Evolutionary conservation across 1,140 invertebrate species (phyloP), one percentile per base, ranked within the genome.

Genomic region (Atta texana): DNA sequence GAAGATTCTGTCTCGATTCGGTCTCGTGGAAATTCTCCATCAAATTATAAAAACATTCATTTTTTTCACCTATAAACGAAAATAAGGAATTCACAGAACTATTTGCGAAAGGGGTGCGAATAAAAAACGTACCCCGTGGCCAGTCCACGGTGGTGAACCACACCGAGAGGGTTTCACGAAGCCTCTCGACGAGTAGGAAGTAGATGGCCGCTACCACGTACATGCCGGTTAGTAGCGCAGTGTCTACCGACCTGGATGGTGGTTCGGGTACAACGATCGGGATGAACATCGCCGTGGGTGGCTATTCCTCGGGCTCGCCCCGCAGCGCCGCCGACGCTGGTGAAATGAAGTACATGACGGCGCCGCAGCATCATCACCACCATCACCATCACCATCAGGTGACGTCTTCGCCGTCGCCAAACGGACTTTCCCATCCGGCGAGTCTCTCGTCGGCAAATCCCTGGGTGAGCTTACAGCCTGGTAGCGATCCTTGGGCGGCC

Each of bases 281-380:
- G 92, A 96, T 96, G 96, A 97, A 96, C 94, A 96, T 97, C 95
- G 90, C 94, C 92, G 96, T 96, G 89, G 96, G 96, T 92, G 96
- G 97, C 91, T 97, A 98, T 93, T 96, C 96, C 81, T 97, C 97
- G 92, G 96, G 96, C 93, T 98, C 97, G 95, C 97, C 97, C 93
- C 96, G 97, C 91, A 97, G 97, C 91, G 97, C 97, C 92, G 96
- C 97, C 93, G 96, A 97, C 96, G 97, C 97, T 91, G 97, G 97
- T 91, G 98, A 99, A 94, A 98, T 99, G 98, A 99, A 99, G 95
- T 99, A 99, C 95, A 97, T 98, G 96, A 97, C 98, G 80, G 96
- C 97, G 86, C 96, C 96, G 68, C 97, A 98, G 94, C 97, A 98
- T 94, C 97, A 97, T 92, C 97, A 97, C 91, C 96, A 97, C 72